Base-by-base conservation (phyloP, 2,888 invertebrate species). In the Acanthosepion pharaonis region DNA sequence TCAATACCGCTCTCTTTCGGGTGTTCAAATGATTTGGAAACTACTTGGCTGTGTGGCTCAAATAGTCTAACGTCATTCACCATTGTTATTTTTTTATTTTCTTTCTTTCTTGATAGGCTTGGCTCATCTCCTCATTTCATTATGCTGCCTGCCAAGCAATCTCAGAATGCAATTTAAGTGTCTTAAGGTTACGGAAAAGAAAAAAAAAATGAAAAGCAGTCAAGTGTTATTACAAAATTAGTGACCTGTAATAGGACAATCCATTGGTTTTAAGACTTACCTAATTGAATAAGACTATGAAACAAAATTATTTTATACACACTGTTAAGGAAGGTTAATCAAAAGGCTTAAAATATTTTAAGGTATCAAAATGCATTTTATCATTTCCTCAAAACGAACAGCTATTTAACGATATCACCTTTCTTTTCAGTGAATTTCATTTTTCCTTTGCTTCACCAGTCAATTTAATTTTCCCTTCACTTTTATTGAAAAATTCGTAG, bases 181-280 rank as follows among this genome's bases (percentile, higher is more conserved):
- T 78, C 78, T 78, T 15, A 33, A 78, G 33, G n/a, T 78, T 11
- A 9, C 33, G 0, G 15, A 15, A 18, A 78, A 78, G 33, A 5
- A 33, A 78, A 78, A n/a, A 8, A 78, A 78, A 78, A 78, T 78
- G 78, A 78, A n/a, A 78, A 33, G 15, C 78, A n/a, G 78, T n/a
- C 78, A 78, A 78, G 78, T 78, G n/a, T 78, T 78, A 78, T 78
- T n/a, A 33, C 78, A 78, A 33, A 78, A n/a, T 78, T 78, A 78
- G 11, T 78, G n/a, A 78, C 18, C n/a, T 33, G n/a, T 78, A n/a
- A 78, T 78, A 15, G 78, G n/a, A n/a, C 9, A n/a, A 78, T 78
- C 78, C n/a, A n/a, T n/a, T 15, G 78, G 6, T 33, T 78, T 78
- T n/a, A n/a, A 78, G 78, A n/a, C 78, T n/a, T 78, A n/a, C n/a